Evolutionary conservation across 2,888 invertebrate species (phyloP), one percentile per base, ranked within the genome.

Genomic region (Apoda limacodes): DNA sequence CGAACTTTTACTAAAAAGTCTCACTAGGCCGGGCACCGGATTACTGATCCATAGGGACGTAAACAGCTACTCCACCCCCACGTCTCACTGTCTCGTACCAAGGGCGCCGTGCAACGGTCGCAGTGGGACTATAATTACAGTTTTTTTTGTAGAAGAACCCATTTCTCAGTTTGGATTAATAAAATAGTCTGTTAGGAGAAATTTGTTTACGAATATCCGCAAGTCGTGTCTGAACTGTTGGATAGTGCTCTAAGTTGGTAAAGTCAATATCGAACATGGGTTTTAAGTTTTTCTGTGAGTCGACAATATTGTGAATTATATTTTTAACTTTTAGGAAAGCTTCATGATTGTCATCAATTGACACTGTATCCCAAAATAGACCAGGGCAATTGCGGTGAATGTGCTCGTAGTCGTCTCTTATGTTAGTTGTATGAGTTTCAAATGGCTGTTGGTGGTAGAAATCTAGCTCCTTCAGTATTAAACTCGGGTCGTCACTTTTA

Each of bases 231-330:
- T 71, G 37, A 9, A 67, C 55, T 7, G 51, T 54, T 2, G 65
- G 59, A 35, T 67, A 66, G 27, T 60, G 32, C 0, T 33, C 21
- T 19, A 55, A 32, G 29, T 66, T 60, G 2, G 56, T 39, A 39
- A 76, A 76, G 29, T 78, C 60, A 21, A 71, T 64, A 35, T 76
- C 65, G 28, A 72, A 70, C 71, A 78, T 66, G 14, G 78, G 72
- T 28, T 52, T 52, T 1, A 69, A 32, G 6, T 17, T 29, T 4
- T 48, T 56, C 42, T 80, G 76, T 0, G 56, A 50, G 9, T 59
- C 54, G 4, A 68, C 55, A 28, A 78, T 65, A n/a, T 60, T 43
- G 21, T 51, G 50, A 21, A 75, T 57, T 15, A 78, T 62, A 22
- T 34, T 52, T 37, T 68, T 70, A 7, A 63, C 39, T 51, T 74